These are phyloP conservation scores for Chamaetylas fuelleborni DNA, from an alignment of 2,113 vertebrate genomes.

Conservation along the genomic window DNA sequence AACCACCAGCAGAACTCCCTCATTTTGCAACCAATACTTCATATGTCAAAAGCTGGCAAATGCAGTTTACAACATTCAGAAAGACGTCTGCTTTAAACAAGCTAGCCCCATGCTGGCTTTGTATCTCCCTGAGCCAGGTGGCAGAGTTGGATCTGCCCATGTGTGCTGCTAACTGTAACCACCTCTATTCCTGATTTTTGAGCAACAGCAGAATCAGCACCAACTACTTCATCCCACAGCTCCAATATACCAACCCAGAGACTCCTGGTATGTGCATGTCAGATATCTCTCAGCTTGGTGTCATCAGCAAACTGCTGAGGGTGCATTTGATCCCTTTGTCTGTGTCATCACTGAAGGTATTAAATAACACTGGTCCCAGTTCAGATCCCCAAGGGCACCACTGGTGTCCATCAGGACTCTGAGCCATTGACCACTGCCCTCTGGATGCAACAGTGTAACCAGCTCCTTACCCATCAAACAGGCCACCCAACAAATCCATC, in stretches of 20 bases:
- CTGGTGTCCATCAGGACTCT: background rate
- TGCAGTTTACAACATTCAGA: background rate
- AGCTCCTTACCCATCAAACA: background rate
- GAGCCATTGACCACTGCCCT: fast-evolving
- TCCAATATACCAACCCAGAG: background rate
- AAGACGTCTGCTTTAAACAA: background rate
- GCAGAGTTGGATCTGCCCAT: background rate
- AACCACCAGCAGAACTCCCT: background rate
- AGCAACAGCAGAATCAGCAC: background rate
- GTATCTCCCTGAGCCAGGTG: background rate
- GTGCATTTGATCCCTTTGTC: fast-evolving
- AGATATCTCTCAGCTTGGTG: background rate
- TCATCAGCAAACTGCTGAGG: background rate
- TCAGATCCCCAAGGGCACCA: background rate
- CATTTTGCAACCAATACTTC: background rate
- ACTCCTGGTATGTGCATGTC: background rate
- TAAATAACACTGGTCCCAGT: background rate
- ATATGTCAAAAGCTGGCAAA: background rate
- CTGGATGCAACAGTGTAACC: fast-evolving
- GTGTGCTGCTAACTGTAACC: fast-evolving
- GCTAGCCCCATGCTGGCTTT: background rate
- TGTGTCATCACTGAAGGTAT: background rate
- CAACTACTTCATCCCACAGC: background rate
- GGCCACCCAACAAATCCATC: background rate
- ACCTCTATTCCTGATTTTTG: background rate